Evolutionary conservation across 2,888 invertebrate species (phyloP), one percentile per base, ranked within the genome.

Genomic region (Metallyticus violacea): DNA sequence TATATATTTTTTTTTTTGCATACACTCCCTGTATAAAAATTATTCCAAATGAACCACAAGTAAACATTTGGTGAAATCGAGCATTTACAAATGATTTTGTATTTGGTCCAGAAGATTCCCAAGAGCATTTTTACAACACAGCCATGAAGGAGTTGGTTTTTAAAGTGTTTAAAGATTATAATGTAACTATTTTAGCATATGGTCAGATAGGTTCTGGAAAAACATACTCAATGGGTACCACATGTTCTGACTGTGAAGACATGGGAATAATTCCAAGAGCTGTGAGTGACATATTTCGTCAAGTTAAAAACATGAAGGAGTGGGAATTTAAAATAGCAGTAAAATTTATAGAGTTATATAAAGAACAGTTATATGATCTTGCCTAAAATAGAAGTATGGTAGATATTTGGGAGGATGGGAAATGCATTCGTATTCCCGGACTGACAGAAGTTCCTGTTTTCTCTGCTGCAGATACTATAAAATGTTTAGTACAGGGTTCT

Each of bases 201-300:
- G 99, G 99, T 0, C 98, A 99, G 92, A 99, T 98, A 0, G 98
- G 97, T 0, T 97, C 97, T 78, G 98, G 99, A 0, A 99, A 99
- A 91, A 99, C 98, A 0, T 95, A 96, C 91, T 97, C 98, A 0
- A 99, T 99, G 98, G 98, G 98, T 0, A 97, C 97, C 0, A 94
- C 95, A 83, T 96, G 96, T 89, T 93, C 93, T 27, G 94, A 94
- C 0, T 93, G 93, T 40, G 94, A 95, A 84, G 93, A 94, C 89
- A 92, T 93, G 92, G 99, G 99, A 85, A 95, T 99, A 0, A 98
- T 99, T 88, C 98, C 98, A 0, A 93, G 97, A 89, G 97, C 97
- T 0, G 94, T 98, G 0, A 92, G 94, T 2, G 97, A 97, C 86
- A 96, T 99, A 88, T 99, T 97, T 91, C 91, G 94, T 83, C 93